Evolutionary conservation across 2,113 vertebrate species (phyloP).

Genomic region (Axis porcinus): DNA sequence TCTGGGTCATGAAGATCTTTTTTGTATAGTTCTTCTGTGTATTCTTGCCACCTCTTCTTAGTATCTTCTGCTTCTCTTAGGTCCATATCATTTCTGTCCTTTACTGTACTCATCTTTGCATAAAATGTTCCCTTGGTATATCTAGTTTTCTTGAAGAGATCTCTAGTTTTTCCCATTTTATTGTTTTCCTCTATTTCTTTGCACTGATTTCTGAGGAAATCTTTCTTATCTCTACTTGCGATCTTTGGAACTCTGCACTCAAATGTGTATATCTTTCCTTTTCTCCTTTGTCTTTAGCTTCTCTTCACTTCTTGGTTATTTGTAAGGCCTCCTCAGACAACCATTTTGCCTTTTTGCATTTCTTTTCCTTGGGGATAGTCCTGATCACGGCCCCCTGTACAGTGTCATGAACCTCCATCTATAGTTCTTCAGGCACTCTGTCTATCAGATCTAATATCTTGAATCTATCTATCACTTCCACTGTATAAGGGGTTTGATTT

Average conservation of each 20-base stretch:
- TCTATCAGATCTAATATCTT: not conserved
- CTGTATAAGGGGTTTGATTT: not conserved
- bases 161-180: not conserved
- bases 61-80: not conserved
- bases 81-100: not conserved
- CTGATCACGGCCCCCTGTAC: not conserved
- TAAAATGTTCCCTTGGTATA: not conserved
- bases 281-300: too few species aligned
- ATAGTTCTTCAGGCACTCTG: not conserved
- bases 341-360: too few species aligned
- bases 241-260: not conserved
- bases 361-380: not conserved
- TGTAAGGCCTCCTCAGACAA: too few species aligned
- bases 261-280: too few species aligned
- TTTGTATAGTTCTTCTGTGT: not conserved
- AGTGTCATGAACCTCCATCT: not conserved
- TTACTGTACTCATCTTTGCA: not conserved
- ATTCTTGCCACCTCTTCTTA: not conserved
- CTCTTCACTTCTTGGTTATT: too few species aligned
- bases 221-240: not conserved
- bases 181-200: not conserved
- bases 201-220: not conserved
- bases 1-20: not conserved
- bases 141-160: not conserved
- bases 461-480: not conserved